Evolutionary conservation across 2,797 vertebrate species (phyloP).

Genomic region (Sebastes nivosus): DNA sequence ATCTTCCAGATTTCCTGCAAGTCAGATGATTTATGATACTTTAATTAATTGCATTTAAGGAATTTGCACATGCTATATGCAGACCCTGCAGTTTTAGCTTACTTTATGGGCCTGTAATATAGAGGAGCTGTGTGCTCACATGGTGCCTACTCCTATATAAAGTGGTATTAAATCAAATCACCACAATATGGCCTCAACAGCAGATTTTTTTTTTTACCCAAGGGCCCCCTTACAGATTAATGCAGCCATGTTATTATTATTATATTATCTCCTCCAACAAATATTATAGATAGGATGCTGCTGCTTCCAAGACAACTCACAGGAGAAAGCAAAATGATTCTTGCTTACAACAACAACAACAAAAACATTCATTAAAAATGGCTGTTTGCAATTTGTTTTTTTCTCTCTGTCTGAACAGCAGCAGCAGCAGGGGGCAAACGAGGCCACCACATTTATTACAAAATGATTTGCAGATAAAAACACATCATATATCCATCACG

Average conservation of each 20-base stretch:
- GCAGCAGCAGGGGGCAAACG: not conserved
- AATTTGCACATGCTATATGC: not conserved
- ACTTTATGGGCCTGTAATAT: not conserved
- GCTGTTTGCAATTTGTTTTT: not conserved
- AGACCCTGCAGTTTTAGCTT: not conserved
- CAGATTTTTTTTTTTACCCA: not conserved
- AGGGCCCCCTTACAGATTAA: not conserved
- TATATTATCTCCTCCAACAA: not conserved
- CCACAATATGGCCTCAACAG: not conserved
- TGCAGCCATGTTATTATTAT: not conserved
- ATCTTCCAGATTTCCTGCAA: not conserved
- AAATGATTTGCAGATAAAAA: not conserved
- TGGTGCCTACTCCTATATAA: not conserved
- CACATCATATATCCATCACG: slow-evolving; percentile 45
- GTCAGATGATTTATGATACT: not conserved
- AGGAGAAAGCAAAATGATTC: not conserved
- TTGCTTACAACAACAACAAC: not conserved
- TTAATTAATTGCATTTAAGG: not conserved
- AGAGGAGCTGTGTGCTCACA: not conserved
- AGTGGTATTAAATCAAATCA: not conserved
- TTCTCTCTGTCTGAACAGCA: not conserved
- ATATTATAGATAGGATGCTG: not conserved
- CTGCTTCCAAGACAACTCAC: slow-evolving; percentile 39
- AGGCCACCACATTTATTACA: not conserved
- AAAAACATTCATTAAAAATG: not conserved